These are phyloP conservation scores for Lethrus apterus DNA, from an alignment of 1,140 invertebrate species.

Conservation along the genomic window DNA sequence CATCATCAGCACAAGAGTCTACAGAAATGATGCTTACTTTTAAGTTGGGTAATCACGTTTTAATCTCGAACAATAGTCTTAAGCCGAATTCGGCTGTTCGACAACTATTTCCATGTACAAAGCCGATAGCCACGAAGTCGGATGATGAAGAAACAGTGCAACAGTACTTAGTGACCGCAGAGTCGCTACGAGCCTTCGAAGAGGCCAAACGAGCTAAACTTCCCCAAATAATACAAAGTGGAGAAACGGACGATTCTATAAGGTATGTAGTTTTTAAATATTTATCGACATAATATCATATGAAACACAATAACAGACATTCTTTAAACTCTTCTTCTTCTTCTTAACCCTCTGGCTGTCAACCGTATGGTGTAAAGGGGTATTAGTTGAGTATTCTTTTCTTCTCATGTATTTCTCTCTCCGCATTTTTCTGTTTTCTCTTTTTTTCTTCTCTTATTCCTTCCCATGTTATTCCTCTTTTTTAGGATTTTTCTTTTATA, in stretches of 20 bases:
- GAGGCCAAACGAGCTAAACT: slow-evolving; percentile 53
- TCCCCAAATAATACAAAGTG: slow-evolving; percentile 40
- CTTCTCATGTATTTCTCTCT: too few species aligned
- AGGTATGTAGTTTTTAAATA: slow-evolving; percentile 25
- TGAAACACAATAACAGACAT: too few species aligned
- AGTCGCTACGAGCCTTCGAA: slow-evolving; percentile 57
- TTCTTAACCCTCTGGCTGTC: too few species aligned
- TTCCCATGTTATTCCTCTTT: too few species aligned
- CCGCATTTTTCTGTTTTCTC: too few species aligned
- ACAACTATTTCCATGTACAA: slow-evolving; percentile 56
- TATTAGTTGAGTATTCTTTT: too few species aligned
- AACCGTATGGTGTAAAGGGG: too few species aligned
- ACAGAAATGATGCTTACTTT: slow-evolving; percentile 51
- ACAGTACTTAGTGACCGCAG: slow-evolving; percentile 54
- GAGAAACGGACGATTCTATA: slow-evolving; percentile 51
- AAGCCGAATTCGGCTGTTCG: slow-evolving; percentile 66
- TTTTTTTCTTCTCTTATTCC: too few species aligned
- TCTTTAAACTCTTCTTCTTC: too few species aligned
- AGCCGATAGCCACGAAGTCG: slow-evolving; percentile 24
- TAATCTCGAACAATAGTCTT: slow-evolving; percentile 51
- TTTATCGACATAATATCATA: too few species aligned
- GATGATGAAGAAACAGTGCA: slow-evolving; percentile 37
- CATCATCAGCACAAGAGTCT: slow-evolving; percentile 33
- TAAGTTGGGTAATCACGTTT: slow-evolving; percentile 49
- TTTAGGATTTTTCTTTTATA: too few species aligned